Conservation (phyloP, 2,113 vertebrate species). For the Varanus komodoensis region DNA sequence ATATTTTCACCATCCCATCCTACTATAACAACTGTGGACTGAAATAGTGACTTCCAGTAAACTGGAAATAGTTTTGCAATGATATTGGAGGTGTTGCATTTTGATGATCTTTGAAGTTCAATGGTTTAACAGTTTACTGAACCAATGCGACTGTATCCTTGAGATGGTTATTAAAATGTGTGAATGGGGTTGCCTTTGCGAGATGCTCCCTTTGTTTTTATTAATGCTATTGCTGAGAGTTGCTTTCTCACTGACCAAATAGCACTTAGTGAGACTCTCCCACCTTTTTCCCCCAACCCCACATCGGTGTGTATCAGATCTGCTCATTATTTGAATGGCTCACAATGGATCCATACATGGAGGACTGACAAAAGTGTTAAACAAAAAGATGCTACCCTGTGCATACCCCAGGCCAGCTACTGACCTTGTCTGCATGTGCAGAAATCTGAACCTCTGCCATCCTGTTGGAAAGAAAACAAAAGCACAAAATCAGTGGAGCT, state of each 20-base stretch:
- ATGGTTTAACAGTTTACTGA: not conserved
- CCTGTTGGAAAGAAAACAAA: not conserved
- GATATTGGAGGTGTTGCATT: not conserved
- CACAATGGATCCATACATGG: not conserved
- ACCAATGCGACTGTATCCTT: not conserved
- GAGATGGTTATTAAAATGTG: not conserved
- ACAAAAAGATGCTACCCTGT: not conserved
- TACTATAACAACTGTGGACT: not conserved
- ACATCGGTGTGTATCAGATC: not conserved
- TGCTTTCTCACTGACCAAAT: not conserved
- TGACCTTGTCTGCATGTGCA: not conserved
- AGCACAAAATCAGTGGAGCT: not conserved
- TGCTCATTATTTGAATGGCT: not conserved
- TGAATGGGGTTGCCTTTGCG: not conserved
- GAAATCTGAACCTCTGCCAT: not conserved
- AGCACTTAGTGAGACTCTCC: not conserved
- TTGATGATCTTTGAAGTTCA: not conserved
- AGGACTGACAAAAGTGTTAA: not conserved
- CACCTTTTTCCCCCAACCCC: not conserved
- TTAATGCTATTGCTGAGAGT: not conserved
- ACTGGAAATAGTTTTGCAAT: not conserved
- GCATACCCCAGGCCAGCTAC: not conserved
- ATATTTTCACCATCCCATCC: not conserved
- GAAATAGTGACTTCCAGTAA: not conserved
- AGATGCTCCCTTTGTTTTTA: slow-evolving; percentile 28